Conservation (phyloP, 2,888 invertebrate species). For the Agapostemon virescens region DNA sequence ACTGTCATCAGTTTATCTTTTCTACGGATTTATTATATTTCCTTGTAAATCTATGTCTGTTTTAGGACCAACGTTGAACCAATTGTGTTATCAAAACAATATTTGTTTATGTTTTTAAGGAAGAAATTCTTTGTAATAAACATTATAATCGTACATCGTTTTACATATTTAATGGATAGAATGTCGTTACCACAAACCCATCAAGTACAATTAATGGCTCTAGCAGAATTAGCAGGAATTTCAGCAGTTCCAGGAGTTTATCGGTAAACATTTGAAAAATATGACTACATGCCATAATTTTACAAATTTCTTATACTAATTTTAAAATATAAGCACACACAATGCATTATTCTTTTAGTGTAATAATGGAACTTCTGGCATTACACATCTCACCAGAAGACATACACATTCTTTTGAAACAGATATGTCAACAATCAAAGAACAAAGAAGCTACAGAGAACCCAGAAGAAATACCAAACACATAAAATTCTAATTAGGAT, state of each 20-base stretch:
- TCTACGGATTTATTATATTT: too few relatives aligned
- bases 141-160: background rate
- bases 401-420: constrained; percentile 72
- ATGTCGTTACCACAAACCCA: constrained; percentile 71
- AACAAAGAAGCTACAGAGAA: background rate
- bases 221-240: constrained; percentile 74
- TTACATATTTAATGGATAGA: constrained; percentile 2
- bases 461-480: constrained; percentile 8
- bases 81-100: background rate
- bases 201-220: constrained; percentile 69
- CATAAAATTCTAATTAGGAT: constrained; percentile 21
- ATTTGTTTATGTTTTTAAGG: background rate
- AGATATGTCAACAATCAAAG: constrained; percentile 63
- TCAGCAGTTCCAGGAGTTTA: constrained; percentile 70
- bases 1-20: too few relatives aligned
- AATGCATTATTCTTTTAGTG: constrained; percentile 60
- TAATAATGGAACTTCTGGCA: constrained; percentile 72
- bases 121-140: background rate
- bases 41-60: too few relatives aligned
- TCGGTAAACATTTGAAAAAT: constrained; percentile 61
- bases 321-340: background rate
- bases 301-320: background rate
- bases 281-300: constrained; percentile 41
- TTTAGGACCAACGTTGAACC: too few relatives aligned
- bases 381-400: constrained; percentile 76